Percentiles rank a stretch among this genome's conserved stretches.
Conservation (phyloP, 2,113 vertebrate genomes). For the cattle (Bos taurus) region ARS-UCD2.0 NC_037348.1:39569001-39569500, state of each 20-base stretch:
- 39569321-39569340: not conserved
- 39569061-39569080: not conserved
- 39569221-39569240: not conserved
- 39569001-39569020: not conserved
- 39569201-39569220: not conserved
- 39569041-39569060: not conserved
- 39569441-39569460: not conserved
- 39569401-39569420: not conserved
- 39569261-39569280: not conserved
- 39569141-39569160: not conserved
- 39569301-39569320: not conserved
- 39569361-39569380: not conserved
- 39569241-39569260: not conserved
- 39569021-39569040: not conserved
- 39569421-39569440: not conserved
- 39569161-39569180: not conserved
- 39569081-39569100: not conserved
- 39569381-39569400: not conserved
- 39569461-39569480: not conserved
- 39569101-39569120: not conserved
- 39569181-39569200: not conserved
- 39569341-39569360: not conserved
- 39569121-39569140: not conserved
- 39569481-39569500: not conserved
- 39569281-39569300: not conserved